Evolutionary conservation across 2,888 invertebrate genomes (phyloP).

Genomic region (Lasioglossum leucozonium): DNA sequence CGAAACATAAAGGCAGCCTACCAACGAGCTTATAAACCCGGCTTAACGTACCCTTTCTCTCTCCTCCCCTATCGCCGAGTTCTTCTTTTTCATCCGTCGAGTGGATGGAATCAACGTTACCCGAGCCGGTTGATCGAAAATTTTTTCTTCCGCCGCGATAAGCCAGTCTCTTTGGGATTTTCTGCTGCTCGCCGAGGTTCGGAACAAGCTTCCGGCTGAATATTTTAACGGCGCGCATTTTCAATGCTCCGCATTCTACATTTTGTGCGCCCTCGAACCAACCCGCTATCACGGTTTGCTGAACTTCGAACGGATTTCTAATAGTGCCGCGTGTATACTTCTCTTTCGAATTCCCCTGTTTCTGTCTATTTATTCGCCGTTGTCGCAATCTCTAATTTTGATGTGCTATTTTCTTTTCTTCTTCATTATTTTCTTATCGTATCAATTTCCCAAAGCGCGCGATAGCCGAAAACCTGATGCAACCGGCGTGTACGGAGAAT

Average conservation of each 20-base stretch:
- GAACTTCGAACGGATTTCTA: neutral
- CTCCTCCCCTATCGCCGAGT: conserved; percentile 22
- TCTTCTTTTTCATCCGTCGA: neutral
- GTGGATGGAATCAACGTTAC: conserved; percentile 42
- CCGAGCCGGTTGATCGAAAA: conserved; percentile 37
- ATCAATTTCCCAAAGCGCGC: too few species aligned
- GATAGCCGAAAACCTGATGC: neutral
- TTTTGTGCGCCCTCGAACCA: neutral
- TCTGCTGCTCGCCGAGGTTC: neutral
- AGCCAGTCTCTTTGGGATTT: neutral
- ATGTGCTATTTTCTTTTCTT: neutral
- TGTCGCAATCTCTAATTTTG: neutral
- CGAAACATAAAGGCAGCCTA: conserved; percentile 70
- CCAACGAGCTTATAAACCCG: conserved; percentile 73
- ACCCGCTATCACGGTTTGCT: neutral
- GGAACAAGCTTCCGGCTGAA: neutral
- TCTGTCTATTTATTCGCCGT: too few species aligned
- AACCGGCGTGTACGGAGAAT: neutral
- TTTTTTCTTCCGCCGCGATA: neutral
- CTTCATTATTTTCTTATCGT: neutral
- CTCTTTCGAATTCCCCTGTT: too few species aligned
- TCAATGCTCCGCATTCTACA: neutral
- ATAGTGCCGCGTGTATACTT: neutral
- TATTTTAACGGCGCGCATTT: neutral
- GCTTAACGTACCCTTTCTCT: conserved; percentile 73